A percentile compares a stretch with the other conserved stretches of the same genome.
Evolutionary conservation across 2,888 invertebrate species (phyloP).

Genomic region (Lobophora halterata): DNA sequence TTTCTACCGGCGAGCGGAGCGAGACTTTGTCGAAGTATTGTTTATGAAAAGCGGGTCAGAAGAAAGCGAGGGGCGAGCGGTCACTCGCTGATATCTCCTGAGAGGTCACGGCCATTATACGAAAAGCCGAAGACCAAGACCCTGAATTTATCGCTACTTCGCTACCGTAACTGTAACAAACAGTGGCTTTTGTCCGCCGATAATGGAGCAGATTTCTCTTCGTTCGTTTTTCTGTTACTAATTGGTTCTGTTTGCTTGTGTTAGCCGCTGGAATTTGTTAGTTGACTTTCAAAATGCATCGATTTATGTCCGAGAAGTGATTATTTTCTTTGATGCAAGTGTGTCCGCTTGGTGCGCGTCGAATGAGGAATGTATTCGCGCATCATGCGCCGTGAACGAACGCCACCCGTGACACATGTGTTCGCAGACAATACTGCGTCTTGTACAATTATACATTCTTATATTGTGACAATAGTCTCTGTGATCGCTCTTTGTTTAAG

Average conservation of each 20-base stretch:
- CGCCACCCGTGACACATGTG: constrained; percentile 42
- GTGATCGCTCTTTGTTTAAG: constrained; percentile 57
- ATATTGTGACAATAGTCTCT: constrained; percentile 42
- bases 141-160: constrained; percentile 41
- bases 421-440: constrained; percentile 18
- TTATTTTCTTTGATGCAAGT: constrained; percentile 10
- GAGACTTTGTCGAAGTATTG: constrained; percentile 70
- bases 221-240: constrained; percentile 52
- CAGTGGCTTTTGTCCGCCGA: constrained; percentile 51
- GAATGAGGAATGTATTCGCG: constrained; percentile 70
- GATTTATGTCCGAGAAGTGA: constrained; percentile 29
- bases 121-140: constrained; percentile 49
- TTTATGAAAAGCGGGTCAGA: constrained; percentile 79
- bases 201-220: constrained; percentile 67
- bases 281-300: constrained; percentile 41
- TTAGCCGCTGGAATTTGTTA: constrained; percentile 43
- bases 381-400: constrained; percentile 48
- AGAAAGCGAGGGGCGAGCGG: constrained; percentile 74
- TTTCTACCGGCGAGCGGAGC: constrained; percentile 67
- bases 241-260: constrained; percentile 46
- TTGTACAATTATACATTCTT: constrained; percentile 18
- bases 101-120: constrained; percentile 73
- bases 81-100: constrained; percentile 70
- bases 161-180: constrained; percentile 56
- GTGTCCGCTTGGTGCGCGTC: constrained; percentile 44